Evolutionary conservation across 2,888 invertebrate species (phyloP).

Genomic region (Mythimna ferrago): DNA sequence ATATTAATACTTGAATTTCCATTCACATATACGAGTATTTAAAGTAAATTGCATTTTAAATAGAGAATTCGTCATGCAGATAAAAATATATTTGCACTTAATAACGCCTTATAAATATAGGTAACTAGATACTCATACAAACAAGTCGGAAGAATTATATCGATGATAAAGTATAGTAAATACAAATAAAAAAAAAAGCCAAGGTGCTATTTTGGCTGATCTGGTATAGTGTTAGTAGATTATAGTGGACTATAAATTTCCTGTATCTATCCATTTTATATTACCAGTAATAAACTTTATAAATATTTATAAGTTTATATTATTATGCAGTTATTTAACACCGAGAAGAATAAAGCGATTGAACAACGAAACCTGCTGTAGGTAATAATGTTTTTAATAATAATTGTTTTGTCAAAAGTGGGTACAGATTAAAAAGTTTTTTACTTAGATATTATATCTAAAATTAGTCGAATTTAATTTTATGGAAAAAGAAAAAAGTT

Average conservation of each 20-base stretch:
- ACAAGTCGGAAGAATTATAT: background rate
- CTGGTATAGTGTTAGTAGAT: background rate
- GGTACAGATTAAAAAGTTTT: no score
- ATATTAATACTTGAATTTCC: no score
- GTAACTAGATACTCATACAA: background rate
- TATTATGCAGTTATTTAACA: background rate
- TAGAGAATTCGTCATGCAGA: background rate
- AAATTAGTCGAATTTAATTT: no score
- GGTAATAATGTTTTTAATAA: background rate
- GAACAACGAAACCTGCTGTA: background rate
- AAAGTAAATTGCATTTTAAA: no score
- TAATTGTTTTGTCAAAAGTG: no score
- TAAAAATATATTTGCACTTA: background rate
- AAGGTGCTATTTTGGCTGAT: background rate
- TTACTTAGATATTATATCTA: background rate
- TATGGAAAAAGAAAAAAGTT: no score
- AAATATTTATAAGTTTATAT: constrained; percentile 13
- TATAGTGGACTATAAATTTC: constrained; percentile 12
- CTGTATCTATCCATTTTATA: background rate
- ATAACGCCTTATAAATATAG: no score
- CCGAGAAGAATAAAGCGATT: no score
- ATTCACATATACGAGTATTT: no score
- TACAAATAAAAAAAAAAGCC: background rate
- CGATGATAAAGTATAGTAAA: background rate
- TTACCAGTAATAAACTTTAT: background rate